Conservation (phyloP, 2,888 invertebrate genomes). For the Holacanthella duospinosa region DNA sequence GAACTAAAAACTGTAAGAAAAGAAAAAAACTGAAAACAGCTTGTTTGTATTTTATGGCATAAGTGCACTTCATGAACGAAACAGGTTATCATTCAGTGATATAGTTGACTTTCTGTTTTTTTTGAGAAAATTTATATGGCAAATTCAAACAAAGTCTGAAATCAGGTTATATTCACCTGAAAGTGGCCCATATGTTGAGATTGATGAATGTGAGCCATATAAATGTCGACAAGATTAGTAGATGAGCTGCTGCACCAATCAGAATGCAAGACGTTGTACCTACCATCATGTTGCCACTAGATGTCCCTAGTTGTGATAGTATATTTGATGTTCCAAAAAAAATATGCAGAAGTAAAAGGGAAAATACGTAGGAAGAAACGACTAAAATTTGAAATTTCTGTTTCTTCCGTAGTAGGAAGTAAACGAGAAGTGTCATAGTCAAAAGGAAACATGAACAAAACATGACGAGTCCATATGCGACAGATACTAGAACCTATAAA, state of each 20-base stretch:
- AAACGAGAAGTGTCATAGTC: constrained; percentile 13
- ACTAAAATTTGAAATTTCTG: constrained; percentile 18
- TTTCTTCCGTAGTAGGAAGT: constrained; percentile 15
- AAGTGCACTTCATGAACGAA: too few relatives aligned
- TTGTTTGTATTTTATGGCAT: too few relatives aligned
- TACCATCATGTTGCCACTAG: not conserved
- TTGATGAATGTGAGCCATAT: constrained; percentile 31
- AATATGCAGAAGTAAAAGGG: constrained; percentile 16
- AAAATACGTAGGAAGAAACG: constrained; percentile 11
- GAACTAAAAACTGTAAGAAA: too few relatives aligned
- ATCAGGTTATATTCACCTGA: constrained; percentile 22
- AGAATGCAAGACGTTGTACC: not conserved
- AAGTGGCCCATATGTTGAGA: constrained; percentile 31
- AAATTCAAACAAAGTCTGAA: too few relatives aligned
- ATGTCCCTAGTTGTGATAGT: constrained; percentile 1
- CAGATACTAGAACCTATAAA: not conserved
- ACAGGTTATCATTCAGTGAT: too few relatives aligned
- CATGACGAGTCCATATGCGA: constrained; percentile 15
- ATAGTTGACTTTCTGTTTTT: too few relatives aligned
- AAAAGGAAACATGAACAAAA: constrained; percentile 14
- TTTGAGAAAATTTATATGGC: too few relatives aligned
- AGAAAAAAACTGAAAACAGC: too few relatives aligned
- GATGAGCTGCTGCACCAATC: constrained; percentile 22
- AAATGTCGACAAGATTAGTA: constrained; percentile 27
- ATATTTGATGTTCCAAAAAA: constrained; percentile 15